Conservation (phyloP, 2,113 vertebrate species). For the Melanerpes aurifrons region DNA sequence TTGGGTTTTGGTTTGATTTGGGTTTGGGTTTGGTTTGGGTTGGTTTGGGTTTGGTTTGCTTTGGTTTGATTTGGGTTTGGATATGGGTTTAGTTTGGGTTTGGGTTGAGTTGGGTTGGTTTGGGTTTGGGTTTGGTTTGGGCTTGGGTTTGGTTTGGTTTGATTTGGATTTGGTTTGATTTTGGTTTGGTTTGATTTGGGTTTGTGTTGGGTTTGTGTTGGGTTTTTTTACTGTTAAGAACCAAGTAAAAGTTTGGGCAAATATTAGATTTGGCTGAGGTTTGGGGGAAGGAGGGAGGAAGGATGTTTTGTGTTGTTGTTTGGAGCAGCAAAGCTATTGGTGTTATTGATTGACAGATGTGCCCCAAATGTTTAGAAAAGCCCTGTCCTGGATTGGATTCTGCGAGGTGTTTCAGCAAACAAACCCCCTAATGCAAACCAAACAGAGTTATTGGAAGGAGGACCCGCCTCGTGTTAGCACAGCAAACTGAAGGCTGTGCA, state of each 20-base stretch:
- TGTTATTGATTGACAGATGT: constrained; percentile 82
- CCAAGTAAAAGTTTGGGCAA: constrained; percentile 79
- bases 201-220: too few species aligned
- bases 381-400: constrained; percentile 78
- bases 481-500: constrained; percentile 88
- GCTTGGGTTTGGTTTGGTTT: too few species aligned
- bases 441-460: constrained; percentile 90
- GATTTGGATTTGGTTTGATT: too few species aligned
- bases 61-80: too few species aligned
- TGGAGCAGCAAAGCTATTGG: constrained; percentile 81
- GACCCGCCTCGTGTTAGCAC: constrained; percentile 84
- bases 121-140: too few species aligned
- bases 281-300: too few species aligned
- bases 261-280: constrained; percentile 87
- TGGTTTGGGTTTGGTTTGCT: too few species aligned
- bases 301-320: constrained; percentile 37
- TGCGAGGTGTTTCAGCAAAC: constrained; percentile 88
- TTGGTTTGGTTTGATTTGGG: too few species aligned
- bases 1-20: too few species aligned
- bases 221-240: constrained; percentile 58
- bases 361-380: constrained; percentile 82
- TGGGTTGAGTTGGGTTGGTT: too few species aligned
- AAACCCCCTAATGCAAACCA: constrained; percentile 82
- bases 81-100: too few species aligned
- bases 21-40: too few species aligned